These are phyloP conservation scores for Leucophenga varia DNA, from an alignment of 1,140 invertebrate species.

Conservation along the genomic window DNA sequence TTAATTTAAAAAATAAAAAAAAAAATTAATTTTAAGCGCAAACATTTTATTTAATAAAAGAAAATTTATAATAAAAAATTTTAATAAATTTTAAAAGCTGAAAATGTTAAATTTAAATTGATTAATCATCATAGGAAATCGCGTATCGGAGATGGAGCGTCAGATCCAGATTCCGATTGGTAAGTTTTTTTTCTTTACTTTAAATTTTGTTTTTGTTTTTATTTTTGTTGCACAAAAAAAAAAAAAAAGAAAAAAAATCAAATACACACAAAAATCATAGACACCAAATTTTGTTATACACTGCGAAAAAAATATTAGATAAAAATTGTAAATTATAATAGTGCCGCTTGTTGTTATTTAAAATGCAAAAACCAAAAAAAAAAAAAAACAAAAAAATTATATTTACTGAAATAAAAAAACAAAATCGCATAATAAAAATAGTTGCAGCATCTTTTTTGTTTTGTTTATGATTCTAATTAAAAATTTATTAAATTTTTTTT, in stretches of 20 bases:
- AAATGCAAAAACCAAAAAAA: too few species aligned
- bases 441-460: too few species aligned
- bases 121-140: constrained; percentile 45
- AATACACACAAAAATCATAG: constrained; percentile 9
- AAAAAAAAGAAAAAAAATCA: constrained; percentile 19
- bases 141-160: constrained; percentile 53
- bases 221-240: constrained; percentile 30
- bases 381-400: too few species aligned
- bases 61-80: constrained; percentile 14
- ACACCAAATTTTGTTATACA: too few species aligned
- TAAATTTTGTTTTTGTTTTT: constrained; percentile 19
- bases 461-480: too few species aligned
- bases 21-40: neutral
- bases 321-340: too few species aligned
- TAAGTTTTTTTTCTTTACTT: constrained; percentile 38
- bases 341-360: too few species aligned
- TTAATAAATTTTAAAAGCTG: neutral
- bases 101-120: too few species aligned
- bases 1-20: constrained; percentile 3
- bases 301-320: too few species aligned
- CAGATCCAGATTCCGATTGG: constrained; percentile 56
- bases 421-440: too few species aligned
- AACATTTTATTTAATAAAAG: neutral
- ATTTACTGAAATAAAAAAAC: too few species aligned
- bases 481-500: too few species aligned